Evolutionary conservation across 2,113 vertebrate genomes (phyloP).

Genomic region (human): GRCh38 chr1:61358501-61359000

Average conservation of each 20-base stretch:
- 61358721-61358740: neutral
- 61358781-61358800: neutral
- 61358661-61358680: too few species aligned
- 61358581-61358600: too few species aligned
- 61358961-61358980: neutral
- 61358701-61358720: neutral
- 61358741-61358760: neutral
- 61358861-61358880: neutral
- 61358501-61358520: too few species aligned
- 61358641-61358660: too few species aligned
- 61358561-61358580: too few species aligned
- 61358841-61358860: neutral
- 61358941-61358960: constrained; percentile 22
- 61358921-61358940: constrained; percentile 29
- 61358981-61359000: constrained; percentile 6
- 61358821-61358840: neutral
- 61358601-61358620: too few species aligned
- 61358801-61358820: neutral
- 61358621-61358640: too few species aligned
- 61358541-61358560: too few species aligned
- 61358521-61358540: too few species aligned
- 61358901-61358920: neutral
- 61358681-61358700: neutral
- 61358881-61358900: constrained; percentile 11
- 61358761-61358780: neutral